Percentiles rank a stretch among this genome's conserved stretches.
Evolutionary conservation across 2,113 vertebrate genomes (phyloP).

Genomic region (Polyodon spathula): DNA sequence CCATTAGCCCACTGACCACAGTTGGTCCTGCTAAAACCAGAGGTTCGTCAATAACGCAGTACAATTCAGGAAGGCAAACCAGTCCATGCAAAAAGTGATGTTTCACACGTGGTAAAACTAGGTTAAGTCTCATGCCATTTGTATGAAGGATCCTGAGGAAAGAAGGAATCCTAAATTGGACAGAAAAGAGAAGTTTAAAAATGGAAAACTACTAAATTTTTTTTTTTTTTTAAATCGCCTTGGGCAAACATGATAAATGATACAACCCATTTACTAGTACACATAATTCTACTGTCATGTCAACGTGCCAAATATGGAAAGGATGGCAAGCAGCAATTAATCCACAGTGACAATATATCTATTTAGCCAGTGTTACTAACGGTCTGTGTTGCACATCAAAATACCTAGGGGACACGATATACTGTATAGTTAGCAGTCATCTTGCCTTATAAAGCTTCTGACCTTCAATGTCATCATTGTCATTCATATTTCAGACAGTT

Average conservation of each 20-base stretch:
- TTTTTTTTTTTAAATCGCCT: too few species aligned
- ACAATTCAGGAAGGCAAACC: too few species aligned
- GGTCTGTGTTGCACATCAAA: not conserved
- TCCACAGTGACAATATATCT: not conserved
- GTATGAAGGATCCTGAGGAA: too few species aligned
- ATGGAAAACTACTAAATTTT: constrained; percentile 3
- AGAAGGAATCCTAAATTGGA: not conserved
- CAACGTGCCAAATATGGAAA: not conserved
- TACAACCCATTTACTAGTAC: not conserved
- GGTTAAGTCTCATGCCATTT: too few species aligned
- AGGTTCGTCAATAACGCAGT: too few species aligned
- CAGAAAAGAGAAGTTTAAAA: not conserved
- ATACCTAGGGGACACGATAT: not conserved
- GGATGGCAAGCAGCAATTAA: not conserved
- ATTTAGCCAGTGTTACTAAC: not conserved
- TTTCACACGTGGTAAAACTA: too few species aligned
- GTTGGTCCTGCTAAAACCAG: too few species aligned
- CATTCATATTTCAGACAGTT: not conserved
- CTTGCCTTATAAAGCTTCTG: not conserved
- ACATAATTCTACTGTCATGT: not conserved
- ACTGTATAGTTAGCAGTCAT: not conserved
- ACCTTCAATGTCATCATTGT: not conserved
- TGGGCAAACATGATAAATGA: not conserved
- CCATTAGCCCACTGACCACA: too few species aligned
- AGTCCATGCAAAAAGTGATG: too few species aligned